These are phyloP conservation scores for Trogon surrucura DNA, from an alignment of 2,113 vertebrate genomes.

Conservation along the genomic window DNA sequence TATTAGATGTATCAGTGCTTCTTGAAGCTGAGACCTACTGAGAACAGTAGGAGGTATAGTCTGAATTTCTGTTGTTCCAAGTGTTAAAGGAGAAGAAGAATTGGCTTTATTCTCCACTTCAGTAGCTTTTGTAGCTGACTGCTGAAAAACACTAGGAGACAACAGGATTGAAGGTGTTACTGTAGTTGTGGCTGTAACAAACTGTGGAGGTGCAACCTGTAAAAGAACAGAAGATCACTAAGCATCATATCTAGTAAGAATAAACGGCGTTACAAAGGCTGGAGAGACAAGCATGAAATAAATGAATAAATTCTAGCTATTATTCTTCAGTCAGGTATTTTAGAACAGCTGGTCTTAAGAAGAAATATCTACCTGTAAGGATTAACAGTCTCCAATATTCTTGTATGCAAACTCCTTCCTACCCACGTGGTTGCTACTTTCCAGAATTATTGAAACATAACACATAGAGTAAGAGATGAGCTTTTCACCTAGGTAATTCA, in stretches of 20 bases:
- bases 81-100: conserved; percentile 75
- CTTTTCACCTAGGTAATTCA: background rate
- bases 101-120: conserved; percentile 76
- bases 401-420: background rate
- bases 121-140: conserved; percentile 78
- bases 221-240: background rate
- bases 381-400: background rate
- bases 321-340: background rate
- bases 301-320: background rate
- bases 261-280: background rate
- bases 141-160: conserved; percentile 94
- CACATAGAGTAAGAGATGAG: background rate
- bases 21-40: conserved; percentile 90
- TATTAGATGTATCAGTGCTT: conserved; percentile 92
- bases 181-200: conserved; percentile 76
- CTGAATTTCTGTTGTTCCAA: conserved; percentile 74
- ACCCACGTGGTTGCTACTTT: background rate
- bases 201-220: conserved; percentile 78
- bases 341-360: background rate
- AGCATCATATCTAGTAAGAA: background rate
- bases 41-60: conserved; percentile 75
- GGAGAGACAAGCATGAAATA: background rate
- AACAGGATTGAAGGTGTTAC: conserved; percentile 83
- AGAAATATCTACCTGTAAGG: background rate
- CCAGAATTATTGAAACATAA: background rate